Evolutionary conservation across 53 echinoderm and acorn worm genomes (phyloP), one percentile per base, ranked within the genome.

Genomic region (Mesocentrotus franciscanus): DNA sequence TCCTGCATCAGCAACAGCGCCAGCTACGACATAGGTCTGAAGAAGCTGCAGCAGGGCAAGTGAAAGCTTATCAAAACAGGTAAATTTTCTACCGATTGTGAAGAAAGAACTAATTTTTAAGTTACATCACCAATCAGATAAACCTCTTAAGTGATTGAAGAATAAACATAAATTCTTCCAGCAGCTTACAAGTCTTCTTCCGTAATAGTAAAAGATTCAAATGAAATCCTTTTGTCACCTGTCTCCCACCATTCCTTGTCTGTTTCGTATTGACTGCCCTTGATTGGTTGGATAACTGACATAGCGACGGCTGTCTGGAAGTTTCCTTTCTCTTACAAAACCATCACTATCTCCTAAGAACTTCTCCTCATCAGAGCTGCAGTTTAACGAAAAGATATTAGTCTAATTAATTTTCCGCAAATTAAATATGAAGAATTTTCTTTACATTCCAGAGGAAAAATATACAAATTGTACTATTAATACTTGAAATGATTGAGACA

Each of bases 251-350:
- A 61, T 57, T 8, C 93, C 93, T 60, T 93, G 93, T 61, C 93
- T 15, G 84, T 81, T 93, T 14, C 93, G 93, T 60, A 93, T 93
- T 16, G 61, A 81, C 35, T 93, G 93, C 8, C 93, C 93, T 14
- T 78, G 60, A 15, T 60, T 42, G 93, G 93, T 10, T 29, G 93
- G 93, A 32, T 81, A 78, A 66, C 93, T 93, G 81, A 79, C 79
- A 66, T 93, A 79, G 79, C 93, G 93, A 59, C 93, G 79, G 11
- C 59, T 56, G 60, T 93, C 93, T 30, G 56, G 57, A 15, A 93
- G 59, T 56, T 81, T 93, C 61, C 81, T 78, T 5, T 93, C 55
- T 59, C 93, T 58, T 20, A 79, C 16, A 4, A 79, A 26, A 32
- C 93, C 93, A 81, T 93, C 93, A 78, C 79, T 81, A 78, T 93